These are phyloP conservation scores for Zaprionus kolodkinae DNA, from an alignment of 1,140 invertebrate genomes.

Conservation along the genomic window DNA sequence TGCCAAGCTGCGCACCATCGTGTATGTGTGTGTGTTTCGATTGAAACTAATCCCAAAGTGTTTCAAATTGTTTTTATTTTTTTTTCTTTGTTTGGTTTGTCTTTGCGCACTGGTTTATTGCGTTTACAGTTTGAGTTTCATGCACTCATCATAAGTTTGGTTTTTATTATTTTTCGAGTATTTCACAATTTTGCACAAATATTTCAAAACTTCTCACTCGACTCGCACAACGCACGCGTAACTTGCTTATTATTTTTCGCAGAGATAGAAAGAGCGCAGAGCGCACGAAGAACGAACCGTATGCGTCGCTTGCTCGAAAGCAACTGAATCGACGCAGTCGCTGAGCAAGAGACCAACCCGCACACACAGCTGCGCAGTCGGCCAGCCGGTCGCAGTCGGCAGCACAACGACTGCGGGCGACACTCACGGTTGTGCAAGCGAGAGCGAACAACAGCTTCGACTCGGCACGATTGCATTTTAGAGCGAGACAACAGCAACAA, in stretches of 20 bases:
- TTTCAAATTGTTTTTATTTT: constrained; percentile 49
- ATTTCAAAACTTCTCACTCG: constrained; percentile 67
- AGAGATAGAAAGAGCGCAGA: constrained; percentile 1
- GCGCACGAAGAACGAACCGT: constrained; percentile 60
- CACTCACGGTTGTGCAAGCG: neutral
- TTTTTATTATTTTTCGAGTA: constrained; percentile 19
- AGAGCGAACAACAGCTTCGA: constrained; percentile 13
- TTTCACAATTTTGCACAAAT: constrained; percentile 50
- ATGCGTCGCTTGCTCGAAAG: constrained; percentile 63
- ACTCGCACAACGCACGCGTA: constrained; percentile 72
- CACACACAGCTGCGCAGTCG: constrained; percentile 1
- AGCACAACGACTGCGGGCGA: constrained; percentile 12
- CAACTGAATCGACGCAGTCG: constrained; percentile 67
- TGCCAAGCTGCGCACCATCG: constrained; percentile 92
- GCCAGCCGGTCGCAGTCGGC: constrained; percentile 12
- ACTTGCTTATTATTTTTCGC: constrained; percentile 39
- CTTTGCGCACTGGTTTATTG: constrained; percentile 19
- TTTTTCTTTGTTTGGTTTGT: neutral
- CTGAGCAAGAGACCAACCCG: constrained; percentile 24
- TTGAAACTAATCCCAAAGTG: constrained; percentile 72
- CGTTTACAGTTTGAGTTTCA: constrained; percentile 42
- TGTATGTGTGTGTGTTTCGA: constrained; percentile 42
- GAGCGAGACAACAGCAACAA: constrained; percentile 47
- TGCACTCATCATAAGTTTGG: constrained; percentile 39
- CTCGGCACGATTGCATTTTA: constrained; percentile 52